phyloP scores from a whole-genome alignment of 2,797 vertebrate species.

The Garrulus glandarius region DNA sequence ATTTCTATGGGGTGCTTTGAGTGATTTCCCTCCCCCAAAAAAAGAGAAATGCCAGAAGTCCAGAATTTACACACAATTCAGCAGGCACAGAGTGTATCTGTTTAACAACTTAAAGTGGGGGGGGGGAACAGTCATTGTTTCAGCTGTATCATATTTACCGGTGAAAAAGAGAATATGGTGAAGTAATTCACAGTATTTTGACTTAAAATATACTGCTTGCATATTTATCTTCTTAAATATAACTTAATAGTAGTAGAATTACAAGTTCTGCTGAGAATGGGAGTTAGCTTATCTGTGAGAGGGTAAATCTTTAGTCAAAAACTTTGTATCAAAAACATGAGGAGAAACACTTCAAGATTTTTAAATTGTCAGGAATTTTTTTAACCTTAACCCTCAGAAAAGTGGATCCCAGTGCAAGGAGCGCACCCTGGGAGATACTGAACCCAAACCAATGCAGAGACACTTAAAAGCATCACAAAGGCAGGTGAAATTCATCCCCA shows the following conservation, averaged over 20 bases:
- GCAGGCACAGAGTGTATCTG: neutral
- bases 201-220: neutral
- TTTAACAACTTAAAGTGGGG: neutral
- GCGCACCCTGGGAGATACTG: neutral
- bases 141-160: neutral
- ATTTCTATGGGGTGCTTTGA: neutral
- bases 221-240: neutral
- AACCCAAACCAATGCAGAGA: neutral
- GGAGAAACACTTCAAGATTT: neutral
- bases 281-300: neutral
- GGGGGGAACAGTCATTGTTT: neutral
- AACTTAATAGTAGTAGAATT: neutral
- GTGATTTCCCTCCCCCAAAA: fast-evolving
- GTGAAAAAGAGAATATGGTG: neutral
- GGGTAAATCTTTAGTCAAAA: neutral
- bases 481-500: neutral
- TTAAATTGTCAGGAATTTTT: neutral
- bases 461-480: neutral
- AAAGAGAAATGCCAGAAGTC: neutral
- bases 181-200: neutral
- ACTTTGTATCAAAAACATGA: fast-evolving
- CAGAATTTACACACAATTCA: neutral
- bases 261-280: neutral
- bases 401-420: fast-evolving
- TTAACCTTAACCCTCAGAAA: neutral